Evolutionary conservation across 1,140 invertebrate genomes (phyloP).

Genomic region (Calliphora vicina): DNA sequence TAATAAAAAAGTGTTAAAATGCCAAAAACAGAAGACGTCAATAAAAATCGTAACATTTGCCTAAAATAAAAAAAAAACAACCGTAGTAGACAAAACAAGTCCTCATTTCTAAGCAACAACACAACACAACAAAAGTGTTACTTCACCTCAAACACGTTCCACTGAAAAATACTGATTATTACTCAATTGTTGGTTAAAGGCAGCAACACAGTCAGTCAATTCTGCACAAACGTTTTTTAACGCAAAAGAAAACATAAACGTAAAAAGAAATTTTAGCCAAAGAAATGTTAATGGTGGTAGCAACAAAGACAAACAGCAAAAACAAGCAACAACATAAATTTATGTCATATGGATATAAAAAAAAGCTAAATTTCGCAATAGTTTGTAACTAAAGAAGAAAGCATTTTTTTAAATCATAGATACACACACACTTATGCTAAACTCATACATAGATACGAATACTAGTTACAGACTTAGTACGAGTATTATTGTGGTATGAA

Average conservation of each 20-base stretch:
- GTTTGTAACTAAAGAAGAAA: conserved; percentile 44
- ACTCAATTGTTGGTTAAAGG: not conserved
- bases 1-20: not conserved
- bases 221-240: not conserved
- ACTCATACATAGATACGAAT: not conserved
- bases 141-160: conserved; percentile 26
- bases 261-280: conserved; percentile 45
- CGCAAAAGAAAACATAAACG: no score
- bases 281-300: conserved; percentile 43
- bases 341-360: no score
- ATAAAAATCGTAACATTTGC: not conserved
- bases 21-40: not conserved
- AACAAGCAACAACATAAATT: conserved; percentile 35
- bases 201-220: not conserved
- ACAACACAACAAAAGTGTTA: conserved; percentile 14
- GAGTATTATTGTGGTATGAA: no score
- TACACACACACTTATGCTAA: not conserved
- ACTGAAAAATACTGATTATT: conserved; percentile 9
- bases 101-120: not conserved
- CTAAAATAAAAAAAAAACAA: not conserved
- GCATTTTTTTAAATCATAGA: not conserved
- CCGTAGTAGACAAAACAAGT: conserved; percentile 5
- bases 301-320: conserved; percentile 1
- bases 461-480: not conserved
- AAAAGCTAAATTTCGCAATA: conserved; percentile 49